Evolutionary conservation across 2,888 invertebrate genomes (phyloP).

Genomic region (Microplitis manilae): DNA sequence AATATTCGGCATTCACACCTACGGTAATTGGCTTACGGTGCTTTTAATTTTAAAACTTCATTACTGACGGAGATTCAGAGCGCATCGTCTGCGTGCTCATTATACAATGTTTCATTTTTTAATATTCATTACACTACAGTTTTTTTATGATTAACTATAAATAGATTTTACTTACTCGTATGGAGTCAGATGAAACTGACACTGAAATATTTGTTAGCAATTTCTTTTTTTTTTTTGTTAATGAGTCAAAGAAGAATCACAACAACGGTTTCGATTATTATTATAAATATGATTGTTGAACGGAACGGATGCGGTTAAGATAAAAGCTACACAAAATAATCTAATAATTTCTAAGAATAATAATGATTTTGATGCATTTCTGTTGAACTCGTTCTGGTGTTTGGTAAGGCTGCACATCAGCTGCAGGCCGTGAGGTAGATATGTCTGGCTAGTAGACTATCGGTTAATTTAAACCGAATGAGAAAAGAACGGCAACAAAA

Average conservation of each 20-base stretch:
- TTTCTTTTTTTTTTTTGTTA: neutral
- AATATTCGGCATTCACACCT: neutral
- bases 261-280: neutral
- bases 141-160: neutral
- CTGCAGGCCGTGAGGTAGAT: conserved; percentile 24
- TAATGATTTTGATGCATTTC: conserved; percentile 20
- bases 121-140: neutral
- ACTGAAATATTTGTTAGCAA: neutral
- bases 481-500: neutral
- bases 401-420: conserved; percentile 14
- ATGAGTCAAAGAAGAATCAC: neutral
- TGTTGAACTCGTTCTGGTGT: conserved; percentile 2
- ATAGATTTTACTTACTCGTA: neutral
- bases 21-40: neutral
- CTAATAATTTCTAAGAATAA: conserved; percentile 26
- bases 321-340: neutral
- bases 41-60: neutral
- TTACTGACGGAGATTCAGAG: conserved; percentile 7
- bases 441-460: conserved; percentile 4
- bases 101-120: neutral
- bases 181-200: neutral
- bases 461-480: conserved; percentile 14
- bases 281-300: neutral
- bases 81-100: conserved; percentile 12
- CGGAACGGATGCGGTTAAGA: conserved; percentile 11